Percentiles rank a stretch among this genome's conserved stretches.
phyloP scores from a whole-genome alignment of 2,113 vertebrate species.

The Myiagra hebetior region DNA sequence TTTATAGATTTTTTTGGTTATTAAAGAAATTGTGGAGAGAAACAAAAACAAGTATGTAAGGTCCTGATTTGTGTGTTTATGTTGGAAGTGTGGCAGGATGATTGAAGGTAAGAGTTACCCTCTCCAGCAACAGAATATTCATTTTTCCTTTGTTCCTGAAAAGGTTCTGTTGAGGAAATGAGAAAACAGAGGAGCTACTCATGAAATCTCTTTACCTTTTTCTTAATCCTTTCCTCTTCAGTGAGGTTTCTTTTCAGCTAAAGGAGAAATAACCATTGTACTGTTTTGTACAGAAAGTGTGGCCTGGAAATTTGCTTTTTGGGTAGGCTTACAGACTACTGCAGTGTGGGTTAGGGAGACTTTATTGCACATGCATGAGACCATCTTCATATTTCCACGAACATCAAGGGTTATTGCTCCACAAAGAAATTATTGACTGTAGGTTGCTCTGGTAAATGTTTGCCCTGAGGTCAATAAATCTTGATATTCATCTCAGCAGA shows the following conservation, averaged over 20 bases:
- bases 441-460: not conserved
- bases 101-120: not conserved
- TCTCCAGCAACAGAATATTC: not conserved
- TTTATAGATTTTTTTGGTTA: not conserved
- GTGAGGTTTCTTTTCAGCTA: not conserved
- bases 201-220: not conserved
- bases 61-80: not conserved
- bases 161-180: not conserved
- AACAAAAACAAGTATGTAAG: not conserved
- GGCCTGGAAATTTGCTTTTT: not conserved
- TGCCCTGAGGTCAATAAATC: not conserved
- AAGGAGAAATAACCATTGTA: not conserved
- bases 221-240: not conserved
- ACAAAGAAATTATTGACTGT: not conserved
- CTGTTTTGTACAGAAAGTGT: not conserved
- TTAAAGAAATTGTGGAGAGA: not conserved
- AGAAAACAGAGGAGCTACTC: not conserved
- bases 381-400: rapidly evolving
- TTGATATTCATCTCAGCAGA: conserved; percentile 4
- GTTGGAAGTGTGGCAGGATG: not conserved
- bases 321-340: not conserved
- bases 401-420: not conserved
- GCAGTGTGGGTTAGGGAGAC: not conserved
- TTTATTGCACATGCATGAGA: not conserved
- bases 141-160: not conserved